Conservation (phyloP, 92 coral and sea anemone species). For the Virgularia gustaviana region DNA sequence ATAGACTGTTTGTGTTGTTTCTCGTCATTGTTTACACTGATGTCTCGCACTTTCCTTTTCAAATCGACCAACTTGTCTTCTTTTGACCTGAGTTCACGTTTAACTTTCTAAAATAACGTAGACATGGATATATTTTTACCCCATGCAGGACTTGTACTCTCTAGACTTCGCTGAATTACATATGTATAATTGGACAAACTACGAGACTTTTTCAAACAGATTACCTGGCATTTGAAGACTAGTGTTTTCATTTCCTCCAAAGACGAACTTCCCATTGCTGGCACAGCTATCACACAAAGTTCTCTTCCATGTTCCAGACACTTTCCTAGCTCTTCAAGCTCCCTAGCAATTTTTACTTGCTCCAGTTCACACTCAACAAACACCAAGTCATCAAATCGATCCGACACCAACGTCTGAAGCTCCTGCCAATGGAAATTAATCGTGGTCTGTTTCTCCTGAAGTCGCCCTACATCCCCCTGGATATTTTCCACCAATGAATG, state of each 20-base stretch:
- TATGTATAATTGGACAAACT: background rate
- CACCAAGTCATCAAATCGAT: conserved; percentile 78
- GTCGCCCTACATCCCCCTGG: conserved; percentile 67
- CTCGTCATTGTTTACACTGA: conserved; percentile 8
- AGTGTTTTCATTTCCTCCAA: conserved; percentile 66
- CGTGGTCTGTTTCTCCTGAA: conserved; percentile 69
- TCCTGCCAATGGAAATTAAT: conserved; percentile 83
- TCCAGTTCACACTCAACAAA: conserved; percentile 68
- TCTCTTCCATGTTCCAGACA: conserved; percentile 64
- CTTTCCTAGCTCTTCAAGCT: conserved; percentile 61
- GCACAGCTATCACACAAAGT: conserved; percentile 50
- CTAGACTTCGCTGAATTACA: background rate
- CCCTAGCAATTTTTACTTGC: conserved; percentile 54
- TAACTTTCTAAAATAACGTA: conserved; percentile 32
- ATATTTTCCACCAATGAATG: conserved; percentile 63
- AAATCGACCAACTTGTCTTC: conserved; percentile 33
- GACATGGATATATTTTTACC: background rate
- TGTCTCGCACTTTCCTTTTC: conserved; percentile 17
- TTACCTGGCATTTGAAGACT: conserved; percentile 66
- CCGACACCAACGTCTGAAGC: conserved; percentile 78
- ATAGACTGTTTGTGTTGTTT: conserved; percentile 6
- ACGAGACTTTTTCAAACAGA: no score
- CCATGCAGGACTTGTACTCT: background rate
- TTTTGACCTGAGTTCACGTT: conserved; percentile 37
- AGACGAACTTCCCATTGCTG: conserved; percentile 70